These are phyloP conservation scores for Ennomos erosarius DNA, from an alignment of 2,888 invertebrate genomes.

Conservation along the genomic window DNA sequence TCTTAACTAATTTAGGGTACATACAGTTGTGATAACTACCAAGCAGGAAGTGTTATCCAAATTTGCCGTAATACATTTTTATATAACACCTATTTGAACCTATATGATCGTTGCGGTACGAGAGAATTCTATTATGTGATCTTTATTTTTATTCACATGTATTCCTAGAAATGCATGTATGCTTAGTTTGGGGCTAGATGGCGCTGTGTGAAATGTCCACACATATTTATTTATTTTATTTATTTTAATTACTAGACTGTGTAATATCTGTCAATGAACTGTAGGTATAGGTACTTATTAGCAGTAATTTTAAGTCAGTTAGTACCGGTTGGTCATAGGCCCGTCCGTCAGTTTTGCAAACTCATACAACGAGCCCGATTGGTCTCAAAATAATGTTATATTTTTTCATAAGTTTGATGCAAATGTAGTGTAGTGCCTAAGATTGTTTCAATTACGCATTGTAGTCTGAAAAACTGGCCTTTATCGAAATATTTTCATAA, in stretches of 20 bases:
- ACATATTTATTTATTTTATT: too few relatives aligned
- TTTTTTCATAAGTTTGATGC: too few relatives aligned
- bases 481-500: not conserved
- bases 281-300: conserved; percentile 58
- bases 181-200: too few relatives aligned
- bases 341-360: too few relatives aligned
- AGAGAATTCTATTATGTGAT: not conserved
- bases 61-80: too few relatives aligned
- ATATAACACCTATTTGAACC: not conserved
- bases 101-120: not conserved
- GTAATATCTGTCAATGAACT: conserved; percentile 52
- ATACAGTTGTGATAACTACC: not conserved
- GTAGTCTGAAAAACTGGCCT: conserved; percentile 4
- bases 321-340: too few relatives aligned
- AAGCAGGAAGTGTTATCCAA: not conserved
- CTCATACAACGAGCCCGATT: too few relatives aligned
- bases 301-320: conserved; percentile 55
- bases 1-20: conserved; percentile 12
- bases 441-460: conserved; percentile 9
- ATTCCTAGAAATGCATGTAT: conserved; percentile 22
- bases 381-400: too few relatives aligned
- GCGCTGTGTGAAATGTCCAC: too few relatives aligned
- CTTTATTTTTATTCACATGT: not conserved
- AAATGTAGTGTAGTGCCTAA: conserved; percentile 44
- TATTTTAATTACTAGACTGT: too few relatives aligned